These are phyloP conservation scores for Phasianus colchicus DNA, from an alignment of 2,113 vertebrate genomes.

Conservation along the genomic window DNA sequence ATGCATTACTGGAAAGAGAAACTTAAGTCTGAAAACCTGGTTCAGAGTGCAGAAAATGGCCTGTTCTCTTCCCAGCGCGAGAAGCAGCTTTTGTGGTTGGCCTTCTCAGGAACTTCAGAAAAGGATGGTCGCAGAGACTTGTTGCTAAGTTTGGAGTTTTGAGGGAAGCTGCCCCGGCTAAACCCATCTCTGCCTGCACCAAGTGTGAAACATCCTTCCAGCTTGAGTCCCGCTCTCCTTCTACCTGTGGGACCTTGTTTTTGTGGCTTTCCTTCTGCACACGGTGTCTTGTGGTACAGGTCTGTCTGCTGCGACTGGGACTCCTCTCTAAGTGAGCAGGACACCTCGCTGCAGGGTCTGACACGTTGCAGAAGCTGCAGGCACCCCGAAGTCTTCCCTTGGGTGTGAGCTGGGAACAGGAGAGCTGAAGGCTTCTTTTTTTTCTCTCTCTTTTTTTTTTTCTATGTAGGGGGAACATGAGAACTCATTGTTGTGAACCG, in stretches of 20 bases:
- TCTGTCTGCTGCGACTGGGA: not conserved
- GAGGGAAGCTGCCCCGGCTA: not conserved
- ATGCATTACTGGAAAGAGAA: not conserved
- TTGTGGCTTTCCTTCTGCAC: not conserved
- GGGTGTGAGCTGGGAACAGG: not conserved
- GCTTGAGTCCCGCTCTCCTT: not conserved
- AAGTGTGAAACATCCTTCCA: not conserved
- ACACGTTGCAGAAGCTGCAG: not conserved
- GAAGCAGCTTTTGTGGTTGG: not conserved
- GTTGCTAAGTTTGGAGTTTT: not conserved
- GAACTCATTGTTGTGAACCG: slow-evolving; percentile 50
- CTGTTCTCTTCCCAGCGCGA: not conserved
- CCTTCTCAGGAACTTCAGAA: not conserved
- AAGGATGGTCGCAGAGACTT: not conserved
- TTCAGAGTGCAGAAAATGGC: not conserved
- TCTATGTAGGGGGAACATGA: slow-evolving; percentile 30
- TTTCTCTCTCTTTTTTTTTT: not conserved
- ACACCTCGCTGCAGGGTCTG: not conserved
- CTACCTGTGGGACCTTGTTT: not conserved
- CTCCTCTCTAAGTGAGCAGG: rapidly evolving
- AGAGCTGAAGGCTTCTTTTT: not conserved
- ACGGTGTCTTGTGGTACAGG: too few relatives aligned
- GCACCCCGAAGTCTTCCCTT: not conserved
- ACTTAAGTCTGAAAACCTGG: not conserved
- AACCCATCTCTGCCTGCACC: not conserved